These are phyloP conservation scores for Rhagoletis pomonella DNA, from an alignment of 1,140 invertebrate species.

Conservation along the genomic window DNA sequence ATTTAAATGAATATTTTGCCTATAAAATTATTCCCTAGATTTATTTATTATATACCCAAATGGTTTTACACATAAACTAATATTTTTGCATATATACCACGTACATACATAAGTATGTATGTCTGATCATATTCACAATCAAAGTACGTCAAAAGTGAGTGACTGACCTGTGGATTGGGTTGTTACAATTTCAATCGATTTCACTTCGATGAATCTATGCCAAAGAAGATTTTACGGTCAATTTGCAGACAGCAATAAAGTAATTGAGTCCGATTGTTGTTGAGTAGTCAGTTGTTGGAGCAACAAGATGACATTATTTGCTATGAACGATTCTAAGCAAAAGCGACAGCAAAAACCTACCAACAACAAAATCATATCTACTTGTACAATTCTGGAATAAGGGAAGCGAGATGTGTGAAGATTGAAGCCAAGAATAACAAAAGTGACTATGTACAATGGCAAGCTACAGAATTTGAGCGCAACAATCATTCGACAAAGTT, in stretches of 20 bases:
- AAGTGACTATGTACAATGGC: not conserved
- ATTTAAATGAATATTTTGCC: too few species aligned
- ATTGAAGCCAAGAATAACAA: not conserved
- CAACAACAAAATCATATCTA: not conserved
- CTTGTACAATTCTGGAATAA: not conserved
- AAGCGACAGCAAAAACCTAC: slow-evolving; percentile 11
- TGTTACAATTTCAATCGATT: slow-evolving; percentile 45
- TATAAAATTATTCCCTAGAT: too few species aligned
- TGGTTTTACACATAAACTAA: too few species aligned
- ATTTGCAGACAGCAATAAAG: slow-evolving; percentile 45
- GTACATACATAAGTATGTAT: too few species aligned
- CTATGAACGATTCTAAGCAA: not conserved
- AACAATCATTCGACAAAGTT: not conserved
- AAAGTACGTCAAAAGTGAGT: not conserved
- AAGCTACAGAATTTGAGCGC: not conserved
- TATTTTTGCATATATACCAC: too few species aligned
- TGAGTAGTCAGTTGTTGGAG: not conserved
- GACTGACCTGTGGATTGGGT: not conserved
- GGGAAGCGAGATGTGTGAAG: not conserved
- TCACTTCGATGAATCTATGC: slow-evolving; percentile 36
- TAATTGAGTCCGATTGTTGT: slow-evolving; percentile 23
- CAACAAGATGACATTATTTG: slow-evolving; percentile 29
- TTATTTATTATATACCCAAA: too few species aligned
- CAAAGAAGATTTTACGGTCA: slow-evolving; percentile 49
- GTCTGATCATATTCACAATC: too few species aligned